Evolutionary conservation across 2,888 invertebrate species (phyloP).

Genomic region (Empis stercorea): DNA sequence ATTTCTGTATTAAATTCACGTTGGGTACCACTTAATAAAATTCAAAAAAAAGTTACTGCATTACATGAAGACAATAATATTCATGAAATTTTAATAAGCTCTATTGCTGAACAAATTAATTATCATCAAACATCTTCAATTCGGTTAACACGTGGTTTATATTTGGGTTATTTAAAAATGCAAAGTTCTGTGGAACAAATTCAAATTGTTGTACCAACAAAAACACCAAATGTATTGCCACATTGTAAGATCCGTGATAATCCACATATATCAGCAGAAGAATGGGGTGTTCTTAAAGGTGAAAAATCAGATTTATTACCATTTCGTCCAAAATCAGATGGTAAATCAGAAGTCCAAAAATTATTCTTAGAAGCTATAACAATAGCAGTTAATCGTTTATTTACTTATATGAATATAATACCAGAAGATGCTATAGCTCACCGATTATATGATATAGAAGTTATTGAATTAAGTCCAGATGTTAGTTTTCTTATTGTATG

Average conservation of each 20-base stretch:
- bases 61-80: constrained; percentile 64
- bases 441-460: constrained; percentile 84
- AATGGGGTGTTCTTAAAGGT: constrained; percentile 82
- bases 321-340: constrained; percentile 34
- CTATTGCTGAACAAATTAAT: constrained; percentile 66
- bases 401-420: constrained; percentile 68
- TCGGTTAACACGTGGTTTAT: constrained; percentile 74
- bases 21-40: constrained; percentile 81
- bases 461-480: constrained; percentile 80
- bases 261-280: constrained; percentile 91
- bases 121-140: constrained; percentile 60
- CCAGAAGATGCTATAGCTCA: constrained; percentile 56
- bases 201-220: constrained; percentile 81
- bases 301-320: constrained; percentile 37
- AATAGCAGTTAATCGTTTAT: constrained; percentile 57
- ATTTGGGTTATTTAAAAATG: constrained; percentile 92
- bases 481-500: constrained; percentile 87
- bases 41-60: constrained; percentile 63
- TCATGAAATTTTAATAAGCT: constrained; percentile 71
- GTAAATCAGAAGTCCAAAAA: constrained; percentile 62
- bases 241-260: constrained; percentile 88
- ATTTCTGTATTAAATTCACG: constrained; percentile 83
- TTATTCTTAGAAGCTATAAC: constrained; percentile 68
- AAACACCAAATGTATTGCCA: constrained; percentile 89
- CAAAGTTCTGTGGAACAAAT: constrained; percentile 92